phyloP scores from a whole-genome alignment of 2,797 vertebrate genomes.

The Danio jaintianensis region DNA sequence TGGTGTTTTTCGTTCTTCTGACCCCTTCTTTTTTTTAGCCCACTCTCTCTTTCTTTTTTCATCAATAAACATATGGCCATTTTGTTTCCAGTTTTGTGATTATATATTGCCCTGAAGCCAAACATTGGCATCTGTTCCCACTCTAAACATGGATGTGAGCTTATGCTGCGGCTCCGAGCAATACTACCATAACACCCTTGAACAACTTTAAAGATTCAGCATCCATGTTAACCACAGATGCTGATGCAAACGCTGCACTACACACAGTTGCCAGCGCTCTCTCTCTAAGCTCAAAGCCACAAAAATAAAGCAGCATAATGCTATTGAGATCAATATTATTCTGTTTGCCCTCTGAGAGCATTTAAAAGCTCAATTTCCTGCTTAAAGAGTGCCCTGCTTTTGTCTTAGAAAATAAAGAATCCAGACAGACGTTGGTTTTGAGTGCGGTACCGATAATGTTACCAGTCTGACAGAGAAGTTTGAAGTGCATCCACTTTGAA shows the following conservation, averaged over 20 bases:
- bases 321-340: not conserved
- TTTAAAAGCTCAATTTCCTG: constrained; percentile 24
- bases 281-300: not conserved
- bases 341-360: constrained; percentile 1
- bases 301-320: constrained; percentile 22
- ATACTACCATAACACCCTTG: not conserved
- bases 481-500: not conserved
- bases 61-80: constrained; percentile 7
- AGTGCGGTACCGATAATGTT: not conserved
- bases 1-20: constrained; percentile 6
- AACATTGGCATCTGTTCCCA: constrained; percentile 51
- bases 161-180: not conserved
- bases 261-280: constrained; percentile 1
- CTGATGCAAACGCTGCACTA: not conserved
- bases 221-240: constrained; percentile 11
- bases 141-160: constrained; percentile 28
- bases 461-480: not conserved
- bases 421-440: not conserved
- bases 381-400: constrained; percentile 8
- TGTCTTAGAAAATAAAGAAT: constrained; percentile 2
- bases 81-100: constrained; percentile 46
- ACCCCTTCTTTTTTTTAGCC: not conserved
- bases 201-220: constrained; percentile 14
- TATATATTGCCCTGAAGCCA: constrained; percentile 39
- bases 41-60: constrained; percentile 4